A percentile compares a stretch with the other conserved stretches of the same genome.
Evolutionary conservation across 2,797 vertebrate species (phyloP).

Genomic region (Phrynocephalus vlangalii): DNA sequence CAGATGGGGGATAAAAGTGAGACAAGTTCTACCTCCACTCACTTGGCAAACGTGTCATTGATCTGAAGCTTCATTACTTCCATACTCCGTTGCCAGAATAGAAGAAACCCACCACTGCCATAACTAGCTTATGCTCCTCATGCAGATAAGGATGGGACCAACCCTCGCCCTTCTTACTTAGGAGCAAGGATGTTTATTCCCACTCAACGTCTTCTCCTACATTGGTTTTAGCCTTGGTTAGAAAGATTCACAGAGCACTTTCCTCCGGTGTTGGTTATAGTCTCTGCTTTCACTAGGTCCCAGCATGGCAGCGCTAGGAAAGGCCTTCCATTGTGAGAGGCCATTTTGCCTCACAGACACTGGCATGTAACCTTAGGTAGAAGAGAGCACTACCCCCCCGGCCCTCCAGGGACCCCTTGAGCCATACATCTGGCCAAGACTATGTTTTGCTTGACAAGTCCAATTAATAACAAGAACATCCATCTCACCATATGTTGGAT

Average conservation of each 20-base stretch:
- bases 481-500: background rate
- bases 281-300: background rate
- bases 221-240: background rate
- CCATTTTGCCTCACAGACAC: background rate
- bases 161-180: too few relatives aligned
- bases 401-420: background rate
- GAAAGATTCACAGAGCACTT: background rate
- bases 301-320: background rate
- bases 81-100: too few relatives aligned
- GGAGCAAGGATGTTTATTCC: background rate
- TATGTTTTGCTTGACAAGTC: background rate
- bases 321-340: background rate
- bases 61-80: too few relatives aligned
- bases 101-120: too few relatives aligned
- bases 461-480: background rate
- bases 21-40: background rate
- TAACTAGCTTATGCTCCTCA: too few relatives aligned
- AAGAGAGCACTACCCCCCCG: background rate
- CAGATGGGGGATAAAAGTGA: background rate
- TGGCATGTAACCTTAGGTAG: too few relatives aligned
- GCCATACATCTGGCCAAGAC: background rate
- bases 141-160: too few relatives aligned
- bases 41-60: too few relatives aligned
- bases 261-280: background rate
- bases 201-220: background rate